Evolutionary conservation across 2,888 invertebrate genomes (phyloP), one percentile per base, ranked within the genome.

Genomic region (Drosophila flavopinicola): DNA sequence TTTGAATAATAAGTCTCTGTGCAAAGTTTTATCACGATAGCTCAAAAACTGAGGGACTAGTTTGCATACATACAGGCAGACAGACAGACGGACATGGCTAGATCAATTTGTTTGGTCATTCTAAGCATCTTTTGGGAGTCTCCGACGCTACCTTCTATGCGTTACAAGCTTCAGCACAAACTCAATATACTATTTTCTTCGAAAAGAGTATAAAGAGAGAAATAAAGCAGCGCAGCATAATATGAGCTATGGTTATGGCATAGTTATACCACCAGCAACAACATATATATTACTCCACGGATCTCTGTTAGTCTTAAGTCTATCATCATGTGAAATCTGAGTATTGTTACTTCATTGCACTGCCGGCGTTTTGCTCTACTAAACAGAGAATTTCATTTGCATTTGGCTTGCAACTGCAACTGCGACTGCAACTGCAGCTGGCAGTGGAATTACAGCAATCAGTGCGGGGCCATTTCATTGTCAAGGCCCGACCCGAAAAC

Each of bases 321-420:
- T 70, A 74, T 74, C 74, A 41, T 39, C 58, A 54, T 82, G 82
- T 56, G 85, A 79, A 85, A 83, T 72, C 79, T 60, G 68, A 59
- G 67, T 66, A 66, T 57, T 80, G 66, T 83, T 85, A 85, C 70
- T 54, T 61, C 66, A 76, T 53, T 57, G 61, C 17, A 47, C 37
- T 25, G 80, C 35, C 56, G 67, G 61, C 69, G 83, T 71, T 80
- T 80, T 80, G 85, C 80, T 80, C 80, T 80, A 85, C 76, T 80
- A 85, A 82, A 67, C 79, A 76, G 54, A 70, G 64, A 85, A 85
- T 85, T 82, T 85, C 79, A 82, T 75, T 64, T 54, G 52, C 42
- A 53, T 52, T 45, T 15, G 33, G 27, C 27, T 27, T 47, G 23
- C 15, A 35, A 37, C 27, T 10, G 35, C 57, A 49, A 32, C 15